These are phyloP conservation scores for Drosophila pandora DNA, from an alignment of 1,140 invertebrate genomes.

Conservation along the genomic window DNA sequence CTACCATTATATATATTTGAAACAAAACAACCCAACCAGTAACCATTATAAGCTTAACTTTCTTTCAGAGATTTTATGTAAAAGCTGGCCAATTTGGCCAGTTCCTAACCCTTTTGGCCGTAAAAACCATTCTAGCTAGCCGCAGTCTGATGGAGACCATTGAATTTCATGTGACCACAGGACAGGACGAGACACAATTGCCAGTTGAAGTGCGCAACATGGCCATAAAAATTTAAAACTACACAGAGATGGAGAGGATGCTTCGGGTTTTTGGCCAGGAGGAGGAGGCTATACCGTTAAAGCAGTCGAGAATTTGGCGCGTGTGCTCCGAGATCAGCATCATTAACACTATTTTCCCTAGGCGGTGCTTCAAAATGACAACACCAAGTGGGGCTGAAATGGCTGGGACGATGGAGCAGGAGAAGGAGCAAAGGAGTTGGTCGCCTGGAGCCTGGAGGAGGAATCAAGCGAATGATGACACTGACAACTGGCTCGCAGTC, in stretches of 20 bases:
- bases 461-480: constrained; percentile 34
- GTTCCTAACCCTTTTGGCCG: constrained; percentile 23
- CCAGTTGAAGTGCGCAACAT: constrained; percentile 62
- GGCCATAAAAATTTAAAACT: constrained; percentile 67
- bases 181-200: constrained; percentile 60
- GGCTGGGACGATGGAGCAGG: neutral
- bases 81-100: constrained; percentile 31
- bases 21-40: neutral
- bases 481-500: constrained; percentile 50
- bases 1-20: neutral
- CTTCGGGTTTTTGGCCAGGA: neutral
- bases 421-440: neutral
- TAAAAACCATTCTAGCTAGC: constrained; percentile 23
- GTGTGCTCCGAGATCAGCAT: constrained; percentile 74
- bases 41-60: constrained; percentile 7
- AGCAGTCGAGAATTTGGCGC: constrained; percentile 60
- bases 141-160: constrained; percentile 43
- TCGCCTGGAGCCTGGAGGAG: neutral
- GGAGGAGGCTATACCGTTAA: constrained; percentile 56
- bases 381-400: constrained; percentile 10
- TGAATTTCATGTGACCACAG: constrained; percentile 55
- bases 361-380: constrained; percentile 69
- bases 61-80: constrained; percentile 21
- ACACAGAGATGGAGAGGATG: neutral
- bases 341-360: constrained; percentile 81